These are phyloP conservation scores for Zaprionus nigranus DNA, from an alignment of 1,140 invertebrate genomes.

Conservation along the genomic window DNA sequence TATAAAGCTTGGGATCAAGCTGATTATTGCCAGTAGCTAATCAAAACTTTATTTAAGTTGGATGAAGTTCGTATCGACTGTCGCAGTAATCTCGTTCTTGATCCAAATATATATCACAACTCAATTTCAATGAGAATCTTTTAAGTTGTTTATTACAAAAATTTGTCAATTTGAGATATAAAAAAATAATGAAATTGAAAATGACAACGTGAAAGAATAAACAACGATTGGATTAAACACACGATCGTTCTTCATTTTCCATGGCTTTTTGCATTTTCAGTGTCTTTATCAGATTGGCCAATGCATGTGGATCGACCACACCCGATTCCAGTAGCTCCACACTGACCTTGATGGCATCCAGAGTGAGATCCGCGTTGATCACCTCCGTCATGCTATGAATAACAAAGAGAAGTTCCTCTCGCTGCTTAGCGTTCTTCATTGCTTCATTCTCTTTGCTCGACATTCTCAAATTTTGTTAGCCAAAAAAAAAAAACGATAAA, in stretches of 20 bases:
- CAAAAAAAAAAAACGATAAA: background rate
- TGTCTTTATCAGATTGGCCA: conserved; percentile 25
- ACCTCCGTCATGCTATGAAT: conserved; percentile 23
- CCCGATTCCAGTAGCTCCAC: conserved; percentile 25
- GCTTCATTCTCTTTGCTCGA: background rate
- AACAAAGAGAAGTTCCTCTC: background rate
- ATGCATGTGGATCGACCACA: background rate
- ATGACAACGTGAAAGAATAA: background rate
- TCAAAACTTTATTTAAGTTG: background rate
- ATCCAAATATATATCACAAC: background rate
- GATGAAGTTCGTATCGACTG: conserved; percentile 13
- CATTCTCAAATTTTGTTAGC: background rate
- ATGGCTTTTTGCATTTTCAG: background rate
- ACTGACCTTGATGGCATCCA: conserved; percentile 31
- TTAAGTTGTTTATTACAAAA: background rate
- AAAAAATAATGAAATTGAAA: background rate
- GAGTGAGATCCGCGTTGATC: conserved; percentile 34
- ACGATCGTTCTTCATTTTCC: background rate
- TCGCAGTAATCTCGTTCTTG: background rate
- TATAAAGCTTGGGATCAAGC: background rate
- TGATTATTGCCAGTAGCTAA: background rate
- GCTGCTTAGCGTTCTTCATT: background rate
- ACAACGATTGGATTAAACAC: background rate
- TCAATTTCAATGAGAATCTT: background rate
- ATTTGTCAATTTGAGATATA: background rate